Conservation (phyloP, 2,888 invertebrate species). For the Cantharis rufa region DNA sequence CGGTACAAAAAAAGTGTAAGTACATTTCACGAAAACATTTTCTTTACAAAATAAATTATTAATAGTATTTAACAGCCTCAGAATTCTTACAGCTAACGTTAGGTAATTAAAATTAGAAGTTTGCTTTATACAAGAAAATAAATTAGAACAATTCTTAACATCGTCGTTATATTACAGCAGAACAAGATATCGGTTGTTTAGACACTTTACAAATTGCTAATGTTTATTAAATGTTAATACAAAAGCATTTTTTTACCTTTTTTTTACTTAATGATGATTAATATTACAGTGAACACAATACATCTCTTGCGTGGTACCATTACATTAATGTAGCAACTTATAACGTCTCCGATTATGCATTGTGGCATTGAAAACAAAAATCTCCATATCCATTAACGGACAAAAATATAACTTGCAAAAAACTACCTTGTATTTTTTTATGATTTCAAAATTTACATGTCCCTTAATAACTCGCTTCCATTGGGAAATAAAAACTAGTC, state of each 20-base stretch:
- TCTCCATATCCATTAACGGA: not conserved
- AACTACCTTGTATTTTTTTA: not conserved
- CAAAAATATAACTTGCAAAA: not conserved
- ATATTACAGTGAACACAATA: conserved; percentile 27
- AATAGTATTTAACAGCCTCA: conserved; percentile 55
- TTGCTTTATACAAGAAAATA: conserved; percentile 47
- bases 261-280: conserved; percentile 13
- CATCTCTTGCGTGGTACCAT: conserved; percentile 8
- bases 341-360: not conserved
- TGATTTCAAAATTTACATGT: not conserved
- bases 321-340: conserved; percentile 1
- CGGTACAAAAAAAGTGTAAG: conserved; percentile 42
- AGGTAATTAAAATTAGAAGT: conserved; percentile 47
- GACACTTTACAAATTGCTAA: conserved; percentile 6
- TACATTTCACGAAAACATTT: conserved; percentile 50
- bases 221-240: conserved; percentile 12
- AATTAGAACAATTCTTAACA: conserved; percentile 46
- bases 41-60: conserved; percentile 52
- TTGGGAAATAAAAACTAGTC: not conserved
- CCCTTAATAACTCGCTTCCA: not conserved
- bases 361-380: not conserved
- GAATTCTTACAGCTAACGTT: conserved; percentile 50
- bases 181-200: conserved; percentile 12
- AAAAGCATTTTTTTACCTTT: conserved; percentile 11
- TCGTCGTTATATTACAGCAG: conserved; percentile 26